A percentile compares a stretch with the other conserved stretches of the same genome.
Evolutionary conservation across 2,888 invertebrate species (phyloP).

Genomic region (Erannis defoliaria): DNA sequence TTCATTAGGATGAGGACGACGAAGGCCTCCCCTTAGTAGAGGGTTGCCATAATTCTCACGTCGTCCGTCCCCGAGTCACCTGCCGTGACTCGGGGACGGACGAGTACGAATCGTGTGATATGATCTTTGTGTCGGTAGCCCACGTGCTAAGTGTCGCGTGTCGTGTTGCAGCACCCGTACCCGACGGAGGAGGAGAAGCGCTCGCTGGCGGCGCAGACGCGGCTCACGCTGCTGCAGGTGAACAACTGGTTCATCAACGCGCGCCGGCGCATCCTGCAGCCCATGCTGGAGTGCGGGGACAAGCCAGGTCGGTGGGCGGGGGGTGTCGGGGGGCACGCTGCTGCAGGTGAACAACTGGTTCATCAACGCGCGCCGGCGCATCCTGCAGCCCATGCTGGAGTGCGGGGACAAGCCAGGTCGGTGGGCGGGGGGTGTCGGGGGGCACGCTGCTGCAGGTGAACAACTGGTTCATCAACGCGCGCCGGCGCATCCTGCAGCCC

Average conservation of each 20-base stretch:
- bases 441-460: conserved; percentile 93
- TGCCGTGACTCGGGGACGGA: too few species aligned
- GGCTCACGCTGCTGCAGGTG: conserved; percentile 95
- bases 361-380: conserved; percentile 96
- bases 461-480: conserved; percentile 98
- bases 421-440: conserved; percentile 91
- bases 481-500: conserved; percentile 95
- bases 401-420: conserved; percentile 75
- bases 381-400: conserved; percentile 97
- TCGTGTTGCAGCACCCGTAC: conserved; percentile 92
- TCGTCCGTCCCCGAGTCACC: too few species aligned
- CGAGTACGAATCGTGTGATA: too few species aligned
- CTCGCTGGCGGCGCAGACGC: conserved; percentile 95
- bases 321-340: conserved; percentile 72
- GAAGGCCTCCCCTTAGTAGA: too few species aligned
- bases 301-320: conserved; percentile 58
- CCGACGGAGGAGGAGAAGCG: conserved; percentile 98
- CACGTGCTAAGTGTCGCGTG: too few species aligned
- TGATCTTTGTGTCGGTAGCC: too few species aligned
- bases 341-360: conserved; percentile 98
- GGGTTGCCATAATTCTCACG: too few species aligned
- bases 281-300: conserved; percentile 93
- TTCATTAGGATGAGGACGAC: too few species aligned
- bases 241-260: conserved; percentile 99
- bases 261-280: conserved; percentile 95